Conservation (phyloP, 2,797 vertebrate species). For the Darevskia nairensis region DNA sequence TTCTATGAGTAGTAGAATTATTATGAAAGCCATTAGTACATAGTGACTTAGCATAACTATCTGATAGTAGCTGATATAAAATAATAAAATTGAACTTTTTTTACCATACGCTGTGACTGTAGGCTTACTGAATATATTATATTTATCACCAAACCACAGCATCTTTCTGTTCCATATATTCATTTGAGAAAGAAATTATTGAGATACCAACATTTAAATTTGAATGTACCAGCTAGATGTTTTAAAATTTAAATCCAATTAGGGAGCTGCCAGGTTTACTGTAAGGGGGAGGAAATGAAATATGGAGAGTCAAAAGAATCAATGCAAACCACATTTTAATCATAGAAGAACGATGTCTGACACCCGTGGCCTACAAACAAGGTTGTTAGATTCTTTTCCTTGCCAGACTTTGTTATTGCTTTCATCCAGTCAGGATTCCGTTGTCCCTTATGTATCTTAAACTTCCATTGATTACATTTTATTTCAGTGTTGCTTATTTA, state of each 20-base stretch:
- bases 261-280: slow-evolving; percentile 32
- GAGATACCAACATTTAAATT: slow-evolving; percentile 40
- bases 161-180: slow-evolving; percentile 35
- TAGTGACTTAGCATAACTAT: slow-evolving; percentile 55
- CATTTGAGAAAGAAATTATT: slow-evolving; percentile 10
- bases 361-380: neutral
- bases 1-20: slow-evolving; percentile 50
- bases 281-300: slow-evolving; percentile 27
- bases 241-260: slow-evolving; percentile 39
- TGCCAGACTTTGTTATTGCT: neutral
- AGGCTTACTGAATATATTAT: slow-evolving; percentile 49
- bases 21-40: slow-evolving; percentile 51
- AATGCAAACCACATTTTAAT: neutral
- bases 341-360: neutral
- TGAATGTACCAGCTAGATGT: slow-evolving; percentile 41
- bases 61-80: slow-evolving; percentile 43
- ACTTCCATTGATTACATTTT: neutral
- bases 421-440: neutral
- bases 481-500: neutral
- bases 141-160: slow-evolving; percentile 32
- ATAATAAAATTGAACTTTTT: slow-evolving; percentile 67
- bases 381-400: neutral
- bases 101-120: slow-evolving; percentile 49
- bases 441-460: neutral
- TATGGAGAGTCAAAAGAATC: neutral